phyloP scores from a whole-genome alignment of 2,113 vertebrate genomes.

The Perca schrenkii region DNA sequence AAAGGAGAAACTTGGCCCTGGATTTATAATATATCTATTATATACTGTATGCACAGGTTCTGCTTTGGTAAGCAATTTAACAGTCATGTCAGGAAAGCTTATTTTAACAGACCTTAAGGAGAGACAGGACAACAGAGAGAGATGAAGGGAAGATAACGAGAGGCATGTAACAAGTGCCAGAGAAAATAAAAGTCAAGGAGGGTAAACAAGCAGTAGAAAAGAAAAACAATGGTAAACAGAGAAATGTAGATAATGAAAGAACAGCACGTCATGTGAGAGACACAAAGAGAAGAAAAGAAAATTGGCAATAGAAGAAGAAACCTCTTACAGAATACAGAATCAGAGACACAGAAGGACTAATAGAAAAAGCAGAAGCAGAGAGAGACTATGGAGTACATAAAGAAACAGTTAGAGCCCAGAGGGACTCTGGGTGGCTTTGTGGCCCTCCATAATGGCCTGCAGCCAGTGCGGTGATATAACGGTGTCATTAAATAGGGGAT shows the following conservation, averaged over 20 bases:
- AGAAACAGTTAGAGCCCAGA: conserved; percentile 50
- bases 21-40: background rate
- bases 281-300: background rate
- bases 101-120: conserved; percentile 1
- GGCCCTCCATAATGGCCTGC: conserved; percentile 66
- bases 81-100: background rate
- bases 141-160: background rate
- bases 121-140: background rate
- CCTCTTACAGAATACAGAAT: background rate
- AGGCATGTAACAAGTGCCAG: background rate
- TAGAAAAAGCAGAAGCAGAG: conserved; percentile 14
- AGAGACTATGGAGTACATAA: conserved; percentile 47
- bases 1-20: background rate
- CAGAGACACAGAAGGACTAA: conserved; percentile 15
- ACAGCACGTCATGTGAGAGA: background rate
- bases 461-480: conserved; percentile 72
- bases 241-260: conserved; percentile 8
- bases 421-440: conserved; percentile 63
- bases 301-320: conserved; percentile 9
- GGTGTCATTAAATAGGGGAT: conserved; percentile 75
- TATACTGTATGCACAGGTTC: background rate
- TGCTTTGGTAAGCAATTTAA: background rate
- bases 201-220: conserved; percentile 14
- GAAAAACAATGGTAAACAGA: background rate
- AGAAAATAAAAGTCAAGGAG: conserved; percentile 7